Base-by-base conservation (phyloP, 2,797 vertebrate genomes). In the Benthosema pterotum region DNA sequence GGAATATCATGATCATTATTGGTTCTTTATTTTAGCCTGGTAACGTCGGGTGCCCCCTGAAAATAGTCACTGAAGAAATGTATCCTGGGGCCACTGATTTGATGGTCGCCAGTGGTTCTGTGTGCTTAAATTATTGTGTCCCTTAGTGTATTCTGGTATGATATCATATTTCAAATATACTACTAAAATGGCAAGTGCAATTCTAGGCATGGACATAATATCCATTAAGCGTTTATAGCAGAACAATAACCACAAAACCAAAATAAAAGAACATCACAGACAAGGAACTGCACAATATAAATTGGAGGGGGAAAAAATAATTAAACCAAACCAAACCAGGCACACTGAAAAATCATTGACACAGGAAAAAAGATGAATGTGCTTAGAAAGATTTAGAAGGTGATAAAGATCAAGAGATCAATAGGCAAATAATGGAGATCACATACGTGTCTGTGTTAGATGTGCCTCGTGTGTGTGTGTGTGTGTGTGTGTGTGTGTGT, bases 371-470 rank as follows among this genome's bases (percentile, higher is more conserved):
- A n/a, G 25, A 18, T 50, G 18, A 50, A 80, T 83, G 73, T 84
- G 62, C 65, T 86, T 87, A 80, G 54, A 65, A 76, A 50, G 67
- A 71, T 63, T 63, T 11, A 63, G 70, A 78, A 70, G 65, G 65
- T 60, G 72, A 88, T 83, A 74, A n/a, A 85, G 70, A 84, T 84
- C 75, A 81, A 67, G 60, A 82, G 80, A 90, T 69, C 75, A 83
- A 65, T 59, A 70, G 57, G 60, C 67, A 67, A 66, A 67, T 13
- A 61, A 43, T 15, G 12, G 60, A 60, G 57, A 53, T 63, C 47
- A 67, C 58, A 63, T 67, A 73, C 32, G 32, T 38, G 32, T 76
- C 71, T 71, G 12, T 62, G 52, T 45, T n/a, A n/a, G n/a, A n/a
- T n/a, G n/a, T n/a, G n/a, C n/a, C n/a, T n/a, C n/a, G 60, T 22